Base-by-base conservation (phyloP, 1,140 invertebrate genomes). In the Ceratoteleas bidentatus region DNA sequence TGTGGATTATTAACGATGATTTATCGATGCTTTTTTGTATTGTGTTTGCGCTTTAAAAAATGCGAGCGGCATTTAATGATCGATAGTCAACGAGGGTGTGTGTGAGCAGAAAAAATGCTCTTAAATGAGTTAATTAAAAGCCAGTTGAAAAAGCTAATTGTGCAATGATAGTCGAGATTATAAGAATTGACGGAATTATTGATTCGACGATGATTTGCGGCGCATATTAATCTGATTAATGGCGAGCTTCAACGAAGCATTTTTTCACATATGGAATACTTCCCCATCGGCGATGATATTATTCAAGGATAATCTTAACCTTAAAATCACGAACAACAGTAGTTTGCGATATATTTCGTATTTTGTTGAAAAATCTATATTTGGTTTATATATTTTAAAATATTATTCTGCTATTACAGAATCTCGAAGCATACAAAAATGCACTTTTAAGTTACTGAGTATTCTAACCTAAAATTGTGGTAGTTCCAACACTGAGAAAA, bases 1-100 rank as follows among this genome's bases (percentile, higher is more conserved):
- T 65, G 72, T 60, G 72, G 13, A 75, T 66, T 75, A 75, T 75
- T 75, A 75, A 64, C 61, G 72, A 75, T 75, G 61, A 75, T 75
- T 75, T 75, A 75, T 75, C 45, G 72, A 52, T 64, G 61, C 72
- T 73, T 75, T 73, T 73, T 73, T 64, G 70, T 15, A 64, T 73
- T 73, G 58, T 73, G 70, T 64, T 64, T 73, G 53, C 43, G 70
- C 14, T 50, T 61, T 45, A 72, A 72, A 69, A 60, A 60, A 68
- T 47, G 43, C 57, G n/a, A 36, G 58, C 58, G 69, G 24, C 40
- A 15, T 62, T 72, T 47, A 56, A 72, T 72, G 69, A 72, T 72
- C 57, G 69, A 73, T 73, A 72, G 68, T 54, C 61, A 49, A 38
- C 61, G 50, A 49, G 50, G 6, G 61, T 13, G 61, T 15, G 52